phyloP scores from a whole-genome alignment of 2,888 invertebrate species.

The Metopia argyrocephala region DNA sequence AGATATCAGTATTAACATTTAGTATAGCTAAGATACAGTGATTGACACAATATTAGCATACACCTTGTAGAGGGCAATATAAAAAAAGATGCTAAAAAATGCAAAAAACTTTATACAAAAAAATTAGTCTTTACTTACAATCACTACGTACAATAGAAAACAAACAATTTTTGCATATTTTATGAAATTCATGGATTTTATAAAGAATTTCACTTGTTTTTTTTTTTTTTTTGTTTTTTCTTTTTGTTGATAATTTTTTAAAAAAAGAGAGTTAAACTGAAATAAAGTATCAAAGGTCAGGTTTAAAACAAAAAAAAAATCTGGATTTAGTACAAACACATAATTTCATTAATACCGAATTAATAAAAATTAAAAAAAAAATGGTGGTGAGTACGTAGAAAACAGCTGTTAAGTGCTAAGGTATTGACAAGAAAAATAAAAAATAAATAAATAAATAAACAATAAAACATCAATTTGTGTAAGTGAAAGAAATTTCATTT shows the following conservation, averaged over 20 bases:
- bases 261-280: slow-evolving; percentile 31
- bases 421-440: too few species aligned
- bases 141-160: slow-evolving; percentile 65
- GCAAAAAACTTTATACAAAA: slow-evolving; percentile 19
- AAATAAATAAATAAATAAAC: too few species aligned
- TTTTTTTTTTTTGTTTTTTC: too few species aligned
- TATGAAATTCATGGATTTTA: slow-evolving; percentile 25
- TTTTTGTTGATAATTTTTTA: neutral
- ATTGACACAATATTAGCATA: slow-evolving; percentile 75
- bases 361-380: too few species aligned
- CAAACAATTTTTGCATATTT: slow-evolving; percentile 61
- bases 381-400: too few species aligned
- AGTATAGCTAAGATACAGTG: slow-evolving; percentile 62
- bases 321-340: too few species aligned
- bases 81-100: neutral
- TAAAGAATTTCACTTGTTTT: neutral
- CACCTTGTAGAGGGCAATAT: slow-evolving; percentile 55
- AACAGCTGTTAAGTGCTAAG: too few species aligned
- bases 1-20: slow-evolving; percentile 61
- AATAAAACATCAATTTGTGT: too few species aligned
- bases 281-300: slow-evolving; percentile 58
- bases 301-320: slow-evolving; percentile 15
- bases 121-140: slow-evolving; percentile 36
- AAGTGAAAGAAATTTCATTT: too few species aligned
- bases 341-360: too few species aligned